Evolutionary conservation across 2,888 invertebrate genomes (phyloP).

Genomic region (Cantharis lateralis): DNA sequence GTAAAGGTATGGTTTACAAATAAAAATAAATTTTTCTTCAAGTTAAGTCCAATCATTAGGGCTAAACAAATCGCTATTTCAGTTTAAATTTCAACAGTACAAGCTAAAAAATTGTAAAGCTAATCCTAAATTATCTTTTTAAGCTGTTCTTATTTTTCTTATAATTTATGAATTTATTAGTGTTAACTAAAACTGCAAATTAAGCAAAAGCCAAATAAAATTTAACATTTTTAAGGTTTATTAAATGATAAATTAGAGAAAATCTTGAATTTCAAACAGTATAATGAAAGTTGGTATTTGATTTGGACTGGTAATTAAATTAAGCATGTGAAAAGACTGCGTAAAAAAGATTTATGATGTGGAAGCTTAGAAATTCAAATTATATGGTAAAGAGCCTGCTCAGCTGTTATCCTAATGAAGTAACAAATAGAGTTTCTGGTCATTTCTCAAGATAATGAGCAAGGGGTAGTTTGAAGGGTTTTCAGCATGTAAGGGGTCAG

Average conservation of each 20-base stretch:
- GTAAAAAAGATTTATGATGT: neutral
- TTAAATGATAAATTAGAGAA: neutral
- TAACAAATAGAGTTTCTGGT: constrained; percentile 35
- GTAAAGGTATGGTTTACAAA: too few relatives aligned
- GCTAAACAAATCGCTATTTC: neutral
- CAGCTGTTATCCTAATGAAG: constrained; percentile 38
- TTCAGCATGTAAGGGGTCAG: constrained; percentile 32
- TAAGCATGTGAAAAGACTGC: neutral
- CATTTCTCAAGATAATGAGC: constrained; percentile 41
- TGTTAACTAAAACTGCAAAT: neutral
- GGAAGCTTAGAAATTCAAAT: constrained; percentile 1
- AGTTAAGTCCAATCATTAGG: neutral
- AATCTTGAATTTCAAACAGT: neutral
- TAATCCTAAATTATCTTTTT: neutral
- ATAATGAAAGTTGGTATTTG: neutral
- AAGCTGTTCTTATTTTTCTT: neutral
- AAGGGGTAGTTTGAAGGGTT: constrained; percentile 28
- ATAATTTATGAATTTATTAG: neutral
- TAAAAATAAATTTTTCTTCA: neutral
- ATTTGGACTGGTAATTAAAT: neutral
- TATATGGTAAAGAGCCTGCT: neutral
- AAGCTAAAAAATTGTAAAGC: neutral
- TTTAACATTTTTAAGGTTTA: neutral
- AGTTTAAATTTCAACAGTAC: neutral
- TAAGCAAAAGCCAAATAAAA: neutral